These are phyloP conservation scores for Orthosia cruda DNA, from an alignment of 2,888 invertebrate genomes.

Conservation along the genomic window DNA sequence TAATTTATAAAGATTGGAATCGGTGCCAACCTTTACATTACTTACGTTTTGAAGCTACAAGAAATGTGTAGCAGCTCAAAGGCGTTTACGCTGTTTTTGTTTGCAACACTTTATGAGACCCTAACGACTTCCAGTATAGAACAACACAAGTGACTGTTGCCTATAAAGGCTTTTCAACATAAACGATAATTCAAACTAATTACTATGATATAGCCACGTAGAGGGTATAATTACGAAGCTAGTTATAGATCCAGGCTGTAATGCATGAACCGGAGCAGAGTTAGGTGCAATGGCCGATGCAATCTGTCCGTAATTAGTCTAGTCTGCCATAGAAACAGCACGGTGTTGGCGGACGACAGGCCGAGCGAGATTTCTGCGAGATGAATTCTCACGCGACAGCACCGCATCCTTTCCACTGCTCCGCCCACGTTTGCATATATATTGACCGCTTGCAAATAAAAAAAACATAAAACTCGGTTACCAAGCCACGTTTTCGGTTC, in stretches of 20 bases:
- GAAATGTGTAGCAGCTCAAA: not conserved
- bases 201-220: conserved; percentile 7
- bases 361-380: conserved; percentile 72
- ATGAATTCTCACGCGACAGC: conserved; percentile 77
- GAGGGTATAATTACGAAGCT: conserved; percentile 32
- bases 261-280: conserved; percentile 76
- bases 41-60: not conserved
- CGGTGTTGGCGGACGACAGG: conserved; percentile 63
- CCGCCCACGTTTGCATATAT: conserved; percentile 67
- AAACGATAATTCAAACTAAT: conserved; percentile 29
- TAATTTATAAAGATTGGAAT: not conserved
- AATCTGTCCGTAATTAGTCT: conserved; percentile 84
- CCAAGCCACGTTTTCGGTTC: conserved; percentile 32
- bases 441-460: conserved; percentile 40
- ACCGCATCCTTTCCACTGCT: conserved; percentile 65
- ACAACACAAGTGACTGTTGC: not conserved
- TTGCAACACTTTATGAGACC: not conserved
- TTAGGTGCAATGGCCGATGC: conserved; percentile 82
- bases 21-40: not conserved
- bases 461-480: conserved; percentile 20
- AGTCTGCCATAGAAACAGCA: conserved; percentile 70
- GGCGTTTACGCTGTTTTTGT: not conserved
- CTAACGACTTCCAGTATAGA: not conserved
- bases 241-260: conserved; percentile 62
- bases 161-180: conserved; percentile 18